Evolutionary conservation across 2,113 vertebrate species (phyloP), one percentile per base, ranked within the genome.

Genomic region (Tor tambroides): DNA sequence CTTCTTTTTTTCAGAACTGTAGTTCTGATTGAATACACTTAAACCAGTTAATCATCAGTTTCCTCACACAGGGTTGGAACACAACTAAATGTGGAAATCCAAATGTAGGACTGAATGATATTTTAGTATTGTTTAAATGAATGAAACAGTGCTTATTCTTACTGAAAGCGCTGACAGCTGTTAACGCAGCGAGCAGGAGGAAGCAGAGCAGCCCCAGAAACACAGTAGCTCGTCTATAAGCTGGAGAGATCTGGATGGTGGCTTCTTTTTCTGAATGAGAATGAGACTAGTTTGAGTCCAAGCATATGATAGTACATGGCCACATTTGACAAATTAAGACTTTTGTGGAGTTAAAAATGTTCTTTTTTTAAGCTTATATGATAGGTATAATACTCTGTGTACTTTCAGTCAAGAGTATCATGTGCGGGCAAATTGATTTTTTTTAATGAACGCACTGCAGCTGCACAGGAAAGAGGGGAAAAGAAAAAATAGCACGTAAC

Each of bases 151-250:
- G 5, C 1, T 38, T n/a, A 17, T 88, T n/a, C 89, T 88, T 82
- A 90, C 87, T 28, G 30, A 77, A 32, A 30, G 82, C 28, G 6
- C 54, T 35, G 49, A 84, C 30, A 5, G 71, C 80, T 10, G 49
- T 43, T 26, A 89, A 35, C 1, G 43, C 85, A 63, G 74, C 72
- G 0, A 90, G 30, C 26, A 90, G 65, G 14, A 88, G 46, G 38
- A 79, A 78, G 80, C 77, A 80, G 14, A 88, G 67, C 56, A 91
- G 38, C 35, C 85, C 82, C 26, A 90, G 75, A 78, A 26, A 72
- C 30, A 79, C 4, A 46, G 79, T 32, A 38, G 41, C 35, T 43
- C 54, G 9, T 79, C 56, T 83, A 12, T 71, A 75, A 19, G 21
- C 56, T 38, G n/a, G 61, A 80, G 21, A 43, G 17, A 3, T 69